phyloP scores from a whole-genome alignment of 2,888 invertebrate species.

The Eupithecia exiguata region DNA sequence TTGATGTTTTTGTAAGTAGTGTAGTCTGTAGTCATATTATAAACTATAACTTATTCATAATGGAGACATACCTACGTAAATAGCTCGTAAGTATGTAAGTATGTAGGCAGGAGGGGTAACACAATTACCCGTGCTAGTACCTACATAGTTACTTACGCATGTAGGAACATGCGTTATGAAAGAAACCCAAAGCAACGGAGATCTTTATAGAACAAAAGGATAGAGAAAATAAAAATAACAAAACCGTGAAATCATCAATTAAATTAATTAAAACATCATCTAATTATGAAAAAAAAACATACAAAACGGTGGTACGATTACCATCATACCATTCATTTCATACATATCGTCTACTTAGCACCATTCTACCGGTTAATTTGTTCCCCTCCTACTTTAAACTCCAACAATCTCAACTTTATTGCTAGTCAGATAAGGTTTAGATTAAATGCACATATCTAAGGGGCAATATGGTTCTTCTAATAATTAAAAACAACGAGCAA shows the following conservation, averaged over 20 bases:
- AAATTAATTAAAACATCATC: constrained; percentile 6
- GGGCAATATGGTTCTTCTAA: constrained; percentile 28
- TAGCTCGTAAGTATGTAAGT: too few species aligned
- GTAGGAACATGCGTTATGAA: too few species aligned
- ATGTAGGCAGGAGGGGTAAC: too few species aligned
- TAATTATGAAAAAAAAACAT: constrained; percentile 25
- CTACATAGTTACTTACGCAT: too few species aligned
- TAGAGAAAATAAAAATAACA: background rate
- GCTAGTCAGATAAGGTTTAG: background rate
- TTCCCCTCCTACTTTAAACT: constrained; percentile 18
- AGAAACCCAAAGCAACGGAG: background rate
- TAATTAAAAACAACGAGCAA: constrained; percentile 28
- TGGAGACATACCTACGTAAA: too few species aligned
- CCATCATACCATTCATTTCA: constrained; percentile 15
- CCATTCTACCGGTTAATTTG: constrained; percentile 31
- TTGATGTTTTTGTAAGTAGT: too few species aligned
- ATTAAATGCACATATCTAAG: background rate
- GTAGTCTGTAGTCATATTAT: too few species aligned
- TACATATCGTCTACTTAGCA: constrained; percentile 26
- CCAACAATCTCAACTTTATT: constrained; percentile 13
- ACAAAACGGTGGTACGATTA: constrained; percentile 23
- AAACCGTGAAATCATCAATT: constrained; percentile 1
- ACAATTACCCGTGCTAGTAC: too few species aligned
- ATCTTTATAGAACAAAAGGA: background rate
- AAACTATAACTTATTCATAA: too few species aligned